Conservation (phyloP, 2,113 vertebrate species). For the Pygoscelis adeliae region DNA sequence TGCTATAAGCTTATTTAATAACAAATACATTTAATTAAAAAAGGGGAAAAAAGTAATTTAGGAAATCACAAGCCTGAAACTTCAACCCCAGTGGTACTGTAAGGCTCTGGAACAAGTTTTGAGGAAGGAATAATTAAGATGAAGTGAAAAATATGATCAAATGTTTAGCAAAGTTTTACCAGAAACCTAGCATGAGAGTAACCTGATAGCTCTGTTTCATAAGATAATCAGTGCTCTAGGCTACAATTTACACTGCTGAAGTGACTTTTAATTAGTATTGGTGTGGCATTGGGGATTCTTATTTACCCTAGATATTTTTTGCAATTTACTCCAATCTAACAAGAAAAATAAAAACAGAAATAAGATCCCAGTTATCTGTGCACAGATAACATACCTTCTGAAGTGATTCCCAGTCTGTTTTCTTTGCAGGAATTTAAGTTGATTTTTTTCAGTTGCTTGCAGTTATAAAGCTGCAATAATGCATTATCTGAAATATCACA, state of each 20-base stretch:
- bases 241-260: neutral
- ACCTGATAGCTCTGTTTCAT: neutral
- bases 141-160: neutral
- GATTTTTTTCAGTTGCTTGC: conserved; percentile 79
- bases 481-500: conserved; percentile 83
- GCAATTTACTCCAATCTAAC: neutral
- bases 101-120: neutral
- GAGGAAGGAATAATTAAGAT: neutral
- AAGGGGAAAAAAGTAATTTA: neutral
- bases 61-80: neutral
- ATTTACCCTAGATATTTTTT: neutral
- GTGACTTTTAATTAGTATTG: neutral
- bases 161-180: neutral
- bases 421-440: conserved; percentile 76
- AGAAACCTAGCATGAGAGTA: neutral
- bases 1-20: neutral
- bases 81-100: neutral
- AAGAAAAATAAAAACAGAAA: neutral
- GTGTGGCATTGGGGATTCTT: neutral
- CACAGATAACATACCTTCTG: conserved; percentile 75
- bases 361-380: neutral
- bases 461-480: conserved; percentile 75
- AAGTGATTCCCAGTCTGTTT: conserved; percentile 75
- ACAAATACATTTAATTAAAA: neutral
- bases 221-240: neutral